A percentile compares a stretch with the other conserved stretches of the same genome.
These are phyloP conservation scores for Lutra lutra DNA, from an alignment of 2,797 vertebrate species.

Conservation along the genomic window DNA sequence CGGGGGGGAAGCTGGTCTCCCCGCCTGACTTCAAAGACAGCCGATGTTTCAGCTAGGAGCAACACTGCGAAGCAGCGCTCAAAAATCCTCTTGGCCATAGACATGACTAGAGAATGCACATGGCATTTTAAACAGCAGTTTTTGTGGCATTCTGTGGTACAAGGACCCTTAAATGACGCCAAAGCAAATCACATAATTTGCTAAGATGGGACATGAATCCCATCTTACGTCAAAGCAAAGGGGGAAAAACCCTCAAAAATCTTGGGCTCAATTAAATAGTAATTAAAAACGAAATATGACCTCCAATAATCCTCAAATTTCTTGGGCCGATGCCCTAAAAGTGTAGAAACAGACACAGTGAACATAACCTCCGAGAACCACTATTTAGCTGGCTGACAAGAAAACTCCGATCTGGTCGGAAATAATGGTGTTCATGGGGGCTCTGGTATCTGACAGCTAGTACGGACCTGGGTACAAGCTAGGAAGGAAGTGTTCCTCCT, in stretches of 20 bases:
- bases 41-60: not conserved
- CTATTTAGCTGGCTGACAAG: not conserved
- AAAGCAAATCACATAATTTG: constrained; percentile 50
- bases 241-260: not conserved
- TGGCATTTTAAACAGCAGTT: constrained; percentile 24
- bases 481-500: not conserved
- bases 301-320: not conserved
- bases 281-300: constrained; percentile 37
- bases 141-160: not conserved
- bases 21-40: constrained; percentile 12
- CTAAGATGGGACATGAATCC: constrained; percentile 58
- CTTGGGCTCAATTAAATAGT: not conserved
- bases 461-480: not conserved
- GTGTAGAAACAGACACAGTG: not conserved
- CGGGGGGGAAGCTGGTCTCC: not conserved
- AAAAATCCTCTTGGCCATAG: constrained; percentile 39
- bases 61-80: not conserved
- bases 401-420: not conserved
- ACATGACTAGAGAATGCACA: not conserved
- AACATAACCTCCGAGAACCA: not conserved
- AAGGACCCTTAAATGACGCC: not conserved
- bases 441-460: not conserved
- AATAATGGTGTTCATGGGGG: not conserved
- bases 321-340: not conserved
- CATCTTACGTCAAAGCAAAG: not conserved